Percentiles rank a stretch among this genome's conserved stretches.
Evolutionary conservation across 2,113 vertebrate genomes (phyloP).

Genomic region (Spilogale gracilis): DNA sequence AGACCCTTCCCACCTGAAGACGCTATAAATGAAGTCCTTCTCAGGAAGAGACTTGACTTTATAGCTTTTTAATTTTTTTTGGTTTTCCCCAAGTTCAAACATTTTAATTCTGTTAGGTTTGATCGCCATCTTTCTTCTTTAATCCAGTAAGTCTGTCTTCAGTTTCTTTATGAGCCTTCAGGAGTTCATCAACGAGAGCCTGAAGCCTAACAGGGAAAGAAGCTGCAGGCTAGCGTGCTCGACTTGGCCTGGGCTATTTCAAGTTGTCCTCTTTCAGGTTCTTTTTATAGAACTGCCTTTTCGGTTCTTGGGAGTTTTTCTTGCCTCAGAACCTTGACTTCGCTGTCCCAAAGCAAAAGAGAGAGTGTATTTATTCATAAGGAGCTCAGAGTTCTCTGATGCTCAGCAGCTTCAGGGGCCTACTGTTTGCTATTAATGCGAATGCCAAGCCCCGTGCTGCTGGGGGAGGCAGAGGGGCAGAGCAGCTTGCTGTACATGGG

Average conservation of each 20-base stretch:
- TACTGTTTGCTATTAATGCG: conserved; percentile 12
- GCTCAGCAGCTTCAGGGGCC: neutral
- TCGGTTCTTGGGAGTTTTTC: conserved; percentile 63
- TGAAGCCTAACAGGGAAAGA: conserved; percentile 2
- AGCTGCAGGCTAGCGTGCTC: conserved; percentile 5
- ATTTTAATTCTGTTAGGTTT: conserved; percentile 59
- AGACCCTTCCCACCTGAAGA: neutral
- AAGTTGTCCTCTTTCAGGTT: conserved; percentile 58
- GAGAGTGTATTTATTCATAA: neutral
- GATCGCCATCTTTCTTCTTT: conserved; percentile 65
- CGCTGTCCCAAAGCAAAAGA: conserved; percentile 53
- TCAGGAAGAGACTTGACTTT: neutral
- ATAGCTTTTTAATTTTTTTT: neutral
- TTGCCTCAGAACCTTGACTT: conserved; percentile 61
- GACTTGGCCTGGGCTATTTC: conserved; percentile 74
- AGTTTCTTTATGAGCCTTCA: conserved; percentile 60
- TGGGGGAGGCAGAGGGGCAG: neutral
- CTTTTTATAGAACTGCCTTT: conserved; percentile 78
- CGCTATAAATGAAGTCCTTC: neutral
- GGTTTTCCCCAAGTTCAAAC: neutral
- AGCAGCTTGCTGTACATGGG: neutral
- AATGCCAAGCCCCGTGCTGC: neutral
- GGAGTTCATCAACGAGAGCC: conserved; percentile 59
- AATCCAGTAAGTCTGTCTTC: conserved; percentile 72
- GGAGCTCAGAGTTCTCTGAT: neutral